phyloP scores from a whole-genome alignment of 2,113 vertebrate genomes.

The Lichenostomus cassidix region DNA sequence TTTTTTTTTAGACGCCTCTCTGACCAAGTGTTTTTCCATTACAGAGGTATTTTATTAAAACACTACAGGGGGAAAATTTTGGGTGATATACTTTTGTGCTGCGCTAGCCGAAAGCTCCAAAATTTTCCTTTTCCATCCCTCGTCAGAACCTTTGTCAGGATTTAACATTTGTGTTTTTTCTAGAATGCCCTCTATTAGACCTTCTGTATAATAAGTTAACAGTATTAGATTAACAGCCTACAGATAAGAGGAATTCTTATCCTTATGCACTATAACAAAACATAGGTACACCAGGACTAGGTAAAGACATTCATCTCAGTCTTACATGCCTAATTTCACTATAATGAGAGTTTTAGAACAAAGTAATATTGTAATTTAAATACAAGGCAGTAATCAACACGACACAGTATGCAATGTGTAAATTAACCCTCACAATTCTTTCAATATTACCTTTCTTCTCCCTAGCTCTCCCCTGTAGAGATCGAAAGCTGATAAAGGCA shows the following conservation, averaged over 20 bases:
- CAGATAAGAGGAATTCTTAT: neutral
- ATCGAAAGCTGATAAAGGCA: neutral
- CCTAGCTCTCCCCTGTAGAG: neutral
- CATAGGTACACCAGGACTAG: too few species aligned
- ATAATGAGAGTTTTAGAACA: neutral
- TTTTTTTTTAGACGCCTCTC: neutral
- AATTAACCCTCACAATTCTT: neutral
- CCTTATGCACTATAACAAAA: neutral
- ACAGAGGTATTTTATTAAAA: neutral
- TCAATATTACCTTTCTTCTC: neutral
- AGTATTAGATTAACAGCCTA: neutral
- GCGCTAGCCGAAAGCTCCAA: neutral
- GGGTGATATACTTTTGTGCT: neutral
- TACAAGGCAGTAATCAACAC: neutral
- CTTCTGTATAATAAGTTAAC: neutral
- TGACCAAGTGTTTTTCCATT: neutral
- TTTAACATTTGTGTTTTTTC: neutral
- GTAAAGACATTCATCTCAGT: neutral
- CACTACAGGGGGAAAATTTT: neutral
- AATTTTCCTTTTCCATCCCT: neutral
- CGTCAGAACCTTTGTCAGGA: neutral
- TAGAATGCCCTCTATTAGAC: neutral
- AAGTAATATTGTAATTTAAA: neutral
- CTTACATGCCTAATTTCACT: neutral
- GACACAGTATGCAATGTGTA: neutral